A percentile compares a stretch with the other conserved stretches of the same genome.
phyloP scores from a whole-genome alignment of 2,797 vertebrate species.

The Channallabes apus region DNA sequence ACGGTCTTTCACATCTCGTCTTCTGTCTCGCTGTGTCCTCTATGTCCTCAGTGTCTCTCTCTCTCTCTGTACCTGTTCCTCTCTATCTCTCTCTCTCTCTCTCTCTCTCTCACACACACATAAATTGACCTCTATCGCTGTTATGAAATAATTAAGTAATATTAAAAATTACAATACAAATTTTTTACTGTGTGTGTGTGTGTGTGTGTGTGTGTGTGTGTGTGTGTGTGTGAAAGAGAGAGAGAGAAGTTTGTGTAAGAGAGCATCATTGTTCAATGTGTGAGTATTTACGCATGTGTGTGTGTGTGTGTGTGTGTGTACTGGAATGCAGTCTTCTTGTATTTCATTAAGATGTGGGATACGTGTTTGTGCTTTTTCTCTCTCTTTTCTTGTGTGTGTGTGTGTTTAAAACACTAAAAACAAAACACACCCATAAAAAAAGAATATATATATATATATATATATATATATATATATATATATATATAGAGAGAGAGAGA shows the following conservation, averaged over 20 bases:
- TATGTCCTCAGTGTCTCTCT: too few relatives aligned
- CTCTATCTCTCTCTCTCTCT: not conserved
- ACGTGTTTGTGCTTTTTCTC: not conserved
- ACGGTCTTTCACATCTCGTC: not conserved
- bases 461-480: too few relatives aligned
- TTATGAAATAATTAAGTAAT: not conserved
- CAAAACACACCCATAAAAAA: too few relatives aligned
- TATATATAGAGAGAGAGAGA: too few relatives aligned
- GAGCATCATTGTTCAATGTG: not conserved
- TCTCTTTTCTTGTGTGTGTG: not conserved
- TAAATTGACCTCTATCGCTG: not conserved
- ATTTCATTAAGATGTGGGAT: not conserved
- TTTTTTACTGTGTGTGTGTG: not conserved
- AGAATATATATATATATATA: too few relatives aligned
- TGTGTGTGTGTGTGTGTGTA: not conserved
- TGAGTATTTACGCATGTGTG: not conserved
- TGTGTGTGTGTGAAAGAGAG: not conserved
- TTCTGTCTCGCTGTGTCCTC: too few relatives aligned
- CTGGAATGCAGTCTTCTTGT: slow-evolving; percentile 10
- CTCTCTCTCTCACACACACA: not conserved
- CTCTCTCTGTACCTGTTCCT: not conserved
- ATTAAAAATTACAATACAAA: not conserved
- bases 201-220: slow-evolving; percentile 7
- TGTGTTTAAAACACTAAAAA: too few relatives aligned
- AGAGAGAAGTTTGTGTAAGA: not conserved